Percentiles rank a stretch among this genome's conserved stretches.
Evolutionary conservation across 1,140 invertebrate genomes (phyloP).

Genomic region (fruit fly (Drosophila melanogaster)): Release_6_plus_ISO1_MT NT_037436.4:22194001-22194500

Average conservation of each 20-base stretch:
- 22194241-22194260: conserved; percentile 75
- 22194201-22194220: conserved; percentile 52
- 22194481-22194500: conserved; percentile 13
- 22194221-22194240: conserved; percentile 31
- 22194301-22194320: conserved; percentile 51
- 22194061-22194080: neutral
- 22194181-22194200: conserved; percentile 77
- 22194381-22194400: conserved; percentile 62
- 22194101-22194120: conserved; percentile 29
- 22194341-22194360: conserved; percentile 60
- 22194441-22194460: conserved; percentile 83
- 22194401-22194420: conserved; percentile 75
- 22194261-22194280: conserved; percentile 68
- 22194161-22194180: conserved; percentile 27
- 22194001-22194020: conserved; percentile 83
- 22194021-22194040: conserved; percentile 71
- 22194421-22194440: conserved; percentile 72
- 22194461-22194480: conserved; percentile 39
- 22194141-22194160: conserved; percentile 55
- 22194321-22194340: conserved; percentile 75
- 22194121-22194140: conserved; percentile 47
- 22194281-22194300: conserved; percentile 10
- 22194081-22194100: neutral
- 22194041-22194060: conserved; percentile 42
- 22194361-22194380: conserved; percentile 63